Evolutionary conservation across 2,113 vertebrate species (phyloP).

Genomic region (Rhynchopsitta pachyrhyncha): DNA sequence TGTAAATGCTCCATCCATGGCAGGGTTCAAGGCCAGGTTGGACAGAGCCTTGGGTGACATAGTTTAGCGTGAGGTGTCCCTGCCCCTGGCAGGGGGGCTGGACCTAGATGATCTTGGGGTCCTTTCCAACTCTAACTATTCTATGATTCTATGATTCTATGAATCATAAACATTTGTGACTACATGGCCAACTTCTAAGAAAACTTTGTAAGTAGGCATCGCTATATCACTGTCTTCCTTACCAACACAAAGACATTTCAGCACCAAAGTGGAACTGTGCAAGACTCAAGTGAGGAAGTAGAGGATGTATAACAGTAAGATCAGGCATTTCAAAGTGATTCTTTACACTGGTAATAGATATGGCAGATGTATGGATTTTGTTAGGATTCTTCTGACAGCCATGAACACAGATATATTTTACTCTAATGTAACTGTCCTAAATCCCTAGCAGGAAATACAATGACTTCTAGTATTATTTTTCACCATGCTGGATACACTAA

Average conservation of each 20-base stretch:
- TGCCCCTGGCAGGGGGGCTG: too few relatives aligned
- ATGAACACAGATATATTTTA: conserved; percentile 73
- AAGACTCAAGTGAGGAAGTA: conserved; percentile 34
- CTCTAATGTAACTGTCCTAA: conserved; percentile 71
- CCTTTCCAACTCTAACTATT: too few relatives aligned
- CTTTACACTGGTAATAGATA: conserved; percentile 75
- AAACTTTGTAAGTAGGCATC: neutral
- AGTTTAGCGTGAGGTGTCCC: too few relatives aligned
- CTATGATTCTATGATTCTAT: too few relatives aligned
- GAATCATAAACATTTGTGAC: neutral
- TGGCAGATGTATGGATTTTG: conserved; percentile 69
- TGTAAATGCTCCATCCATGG: too few relatives aligned
- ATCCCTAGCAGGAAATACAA: conserved; percentile 62
- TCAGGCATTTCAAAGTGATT: conserved; percentile 75
- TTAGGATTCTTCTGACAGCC: conserved; percentile 79
- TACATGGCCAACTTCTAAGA: neutral
- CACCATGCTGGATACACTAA: conserved; percentile 34
- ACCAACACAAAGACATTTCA: conserved; percentile 15
- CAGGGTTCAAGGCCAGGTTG: too few relatives aligned
- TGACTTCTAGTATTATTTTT: conserved; percentile 71
- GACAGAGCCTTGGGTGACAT: too few relatives aligned
- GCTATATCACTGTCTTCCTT: neutral
- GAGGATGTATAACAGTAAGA: conserved; percentile 47
- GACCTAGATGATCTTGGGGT: too few relatives aligned
- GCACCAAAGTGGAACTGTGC: neutral